Base-by-base conservation (phyloP, 2,888 invertebrate species). In the Spisula solida region DNA sequence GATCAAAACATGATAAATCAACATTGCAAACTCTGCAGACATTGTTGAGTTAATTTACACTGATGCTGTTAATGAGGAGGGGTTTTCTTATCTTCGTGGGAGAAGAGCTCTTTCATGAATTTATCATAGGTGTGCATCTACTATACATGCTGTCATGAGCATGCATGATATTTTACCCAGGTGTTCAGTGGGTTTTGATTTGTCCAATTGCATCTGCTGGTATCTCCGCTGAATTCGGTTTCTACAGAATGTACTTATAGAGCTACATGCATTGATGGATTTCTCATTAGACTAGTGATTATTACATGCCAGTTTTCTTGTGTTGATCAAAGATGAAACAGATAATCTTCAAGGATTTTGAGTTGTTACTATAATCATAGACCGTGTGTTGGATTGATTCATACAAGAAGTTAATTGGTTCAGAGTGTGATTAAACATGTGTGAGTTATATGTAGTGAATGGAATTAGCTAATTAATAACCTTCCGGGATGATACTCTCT, bases 91-190 rank as follows among this genome's bases (percentile, higher is more conserved):
- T 75, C 75, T 34, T 14, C 29, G 16, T 75, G 75, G 34, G 75
- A 75, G 34, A 75, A 75, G 34, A 75, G 34, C 31, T 20, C 41
- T 75, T 75, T 75, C 34, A 75, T 75, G 75, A 75, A 75, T 75
- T 34, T 75, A 75, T 75, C 75, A 75, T 75, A 75, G 75, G 75
- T 75, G 34, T 75, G 75, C 75, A 75, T 70, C 70, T 14, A 29
- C 31, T 70, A 31, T 70, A 70, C 70, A 70, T 70, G 70, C 70
- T 75, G 75, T 34, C 34, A 75, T 16, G 31, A 75, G 14, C 12
- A 75, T 75, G 31, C 75, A 16, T 75, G 34, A 75, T 75, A 75
- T 75, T 75, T 75, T 75, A 2, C 34, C 75, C 75, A 75, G 75
- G 75, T 75, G 75, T 75, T 75, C 34, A 10, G 31, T 18, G 18